Conservation (phyloP, 1,140 invertebrate genomes). For the Drosophila subobscura region DNA sequence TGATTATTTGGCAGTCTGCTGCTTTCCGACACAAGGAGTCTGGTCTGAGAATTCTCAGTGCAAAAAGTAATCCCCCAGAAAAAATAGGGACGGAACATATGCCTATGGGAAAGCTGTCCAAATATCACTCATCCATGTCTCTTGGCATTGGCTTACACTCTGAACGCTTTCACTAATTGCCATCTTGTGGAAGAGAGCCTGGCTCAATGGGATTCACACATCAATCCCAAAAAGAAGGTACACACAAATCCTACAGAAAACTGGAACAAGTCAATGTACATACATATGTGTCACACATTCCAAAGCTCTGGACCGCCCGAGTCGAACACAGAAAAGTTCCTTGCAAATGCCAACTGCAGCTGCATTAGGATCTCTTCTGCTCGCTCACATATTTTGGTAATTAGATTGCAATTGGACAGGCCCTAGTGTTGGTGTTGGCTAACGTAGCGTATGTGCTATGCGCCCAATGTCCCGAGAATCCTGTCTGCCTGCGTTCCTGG, state of each 20-base stretch:
- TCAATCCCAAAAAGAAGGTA: neutral
- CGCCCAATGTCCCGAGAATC: neutral
- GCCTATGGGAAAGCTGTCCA: neutral
- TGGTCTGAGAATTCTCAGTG: too few species aligned
- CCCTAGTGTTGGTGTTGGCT: neutral
- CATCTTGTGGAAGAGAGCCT: neutral
- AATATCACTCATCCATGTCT: too few species aligned
- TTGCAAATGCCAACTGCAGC: slow-evolving; percentile 11
- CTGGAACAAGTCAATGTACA: neutral
- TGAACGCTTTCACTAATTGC: neutral
- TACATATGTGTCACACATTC: neutral
- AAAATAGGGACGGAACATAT: too few species aligned
- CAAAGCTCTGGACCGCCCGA: too few species aligned
- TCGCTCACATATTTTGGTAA: slow-evolving; percentile 22
- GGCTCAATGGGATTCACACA: slow-evolving; percentile 3
- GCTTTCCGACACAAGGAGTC: too few species aligned
- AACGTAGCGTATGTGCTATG: slow-evolving; percentile 21
- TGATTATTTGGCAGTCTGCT: too few species aligned
- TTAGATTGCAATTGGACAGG: slow-evolving; percentile 24
- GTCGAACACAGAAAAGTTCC: neutral
- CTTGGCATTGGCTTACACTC: too few species aligned
- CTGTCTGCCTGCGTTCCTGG: too few species aligned
- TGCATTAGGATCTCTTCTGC: neutral
- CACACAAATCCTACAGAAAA: neutral
- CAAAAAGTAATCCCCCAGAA: too few species aligned